Percentiles rank a stretch among this genome's conserved stretches.
Conservation (phyloP, 2,113 vertebrate species). For the Cololabis saira region DNA sequence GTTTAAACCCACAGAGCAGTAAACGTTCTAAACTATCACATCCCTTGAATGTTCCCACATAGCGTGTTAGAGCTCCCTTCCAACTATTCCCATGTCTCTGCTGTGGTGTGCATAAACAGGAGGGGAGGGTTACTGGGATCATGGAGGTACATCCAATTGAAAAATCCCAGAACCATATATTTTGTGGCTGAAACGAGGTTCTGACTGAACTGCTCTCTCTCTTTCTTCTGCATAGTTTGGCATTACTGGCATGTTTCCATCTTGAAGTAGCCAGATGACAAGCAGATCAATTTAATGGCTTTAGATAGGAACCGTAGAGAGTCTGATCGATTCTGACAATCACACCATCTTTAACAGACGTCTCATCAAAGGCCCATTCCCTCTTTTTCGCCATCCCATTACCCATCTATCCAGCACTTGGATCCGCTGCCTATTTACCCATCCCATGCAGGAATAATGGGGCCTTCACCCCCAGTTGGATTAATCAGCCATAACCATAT, state of each 20-base stretch:
- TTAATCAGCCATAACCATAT: constrained; percentile 84
- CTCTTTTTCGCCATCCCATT: constrained; percentile 57
- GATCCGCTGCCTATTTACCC: constrained; percentile 70
- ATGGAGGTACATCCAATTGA: constrained; percentile 21
- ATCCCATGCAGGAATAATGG: constrained; percentile 70
- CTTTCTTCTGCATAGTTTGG: constrained; percentile 33
- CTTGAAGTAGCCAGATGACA: constrained; percentile 43
- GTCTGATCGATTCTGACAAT: constrained; percentile 72
- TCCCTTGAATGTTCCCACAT: constrained; percentile 31
- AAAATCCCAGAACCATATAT: constrained; percentile 31
- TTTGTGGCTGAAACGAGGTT: constrained; percentile 35
- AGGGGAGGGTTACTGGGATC: constrained; percentile 4
- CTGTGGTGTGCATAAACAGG: constrained; percentile 12
- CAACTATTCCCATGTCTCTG: constrained; percentile 26
- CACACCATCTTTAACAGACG: constrained; percentile 64
- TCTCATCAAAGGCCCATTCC: constrained; percentile 71
- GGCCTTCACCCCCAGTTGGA: constrained; percentile 74
- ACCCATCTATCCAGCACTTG: constrained; percentile 52
- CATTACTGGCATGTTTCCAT: constrained; percentile 24
- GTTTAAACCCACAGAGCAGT: constrained; percentile 23
- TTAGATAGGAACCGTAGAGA: constrained; percentile 29
- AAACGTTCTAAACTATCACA: constrained; percentile 29
- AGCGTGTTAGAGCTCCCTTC: constrained; percentile 19
- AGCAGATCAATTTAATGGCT: constrained; percentile 63
- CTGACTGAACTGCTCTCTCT: constrained; percentile 1